Percentiles rank a stretch among this genome's conserved stretches.
Evolutionary conservation across 2,888 invertebrate genomes (phyloP).

Genomic region (Bruchidius siliquastri): DNA sequence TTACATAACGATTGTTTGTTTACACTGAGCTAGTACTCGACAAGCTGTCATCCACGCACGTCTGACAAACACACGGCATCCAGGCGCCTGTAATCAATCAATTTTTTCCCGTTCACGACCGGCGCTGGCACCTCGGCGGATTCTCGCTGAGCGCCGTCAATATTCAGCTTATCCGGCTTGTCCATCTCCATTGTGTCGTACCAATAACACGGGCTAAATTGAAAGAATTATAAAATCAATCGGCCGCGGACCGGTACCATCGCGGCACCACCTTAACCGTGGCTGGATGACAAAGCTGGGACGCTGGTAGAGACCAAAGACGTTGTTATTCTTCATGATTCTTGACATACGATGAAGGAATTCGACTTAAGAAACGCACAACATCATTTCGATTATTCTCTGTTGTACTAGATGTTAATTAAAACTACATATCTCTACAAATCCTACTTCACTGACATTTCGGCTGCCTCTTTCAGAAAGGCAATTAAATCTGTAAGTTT

Average conservation of each 20-base stretch:
- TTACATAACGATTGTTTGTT: too few relatives aligned
- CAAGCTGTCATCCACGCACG: conserved; percentile 1
- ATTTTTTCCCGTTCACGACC: neutral
- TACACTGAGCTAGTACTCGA: neutral
- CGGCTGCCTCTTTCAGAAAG: too few relatives aligned
- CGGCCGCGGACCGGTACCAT: conserved; percentile 23
- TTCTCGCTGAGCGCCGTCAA: conserved; percentile 25
- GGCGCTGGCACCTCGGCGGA: neutral
- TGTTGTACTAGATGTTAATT: too few relatives aligned
- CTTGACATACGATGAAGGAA: too few relatives aligned
- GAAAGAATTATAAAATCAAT: conserved; percentile 50
- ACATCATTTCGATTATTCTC: too few relatives aligned
- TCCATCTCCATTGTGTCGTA: conserved; percentile 49
- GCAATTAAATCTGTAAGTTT: too few relatives aligned
- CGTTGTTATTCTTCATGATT: neutral
- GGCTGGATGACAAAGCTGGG: neutral
- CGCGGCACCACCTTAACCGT: neutral
- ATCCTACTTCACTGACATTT: too few relatives aligned
- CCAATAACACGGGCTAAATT: conserved; percentile 50
- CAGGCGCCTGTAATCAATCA: conserved; percentile 29
- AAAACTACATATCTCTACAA: too few relatives aligned
- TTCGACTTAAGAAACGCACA: too few relatives aligned
- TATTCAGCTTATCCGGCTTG: conserved; percentile 41
- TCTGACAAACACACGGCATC: conserved; percentile 5
- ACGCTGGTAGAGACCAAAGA: neutral